Conservation (phyloP, 92 coral and sea anemone species). For the Anthopleura xanthogrammica region DNA sequence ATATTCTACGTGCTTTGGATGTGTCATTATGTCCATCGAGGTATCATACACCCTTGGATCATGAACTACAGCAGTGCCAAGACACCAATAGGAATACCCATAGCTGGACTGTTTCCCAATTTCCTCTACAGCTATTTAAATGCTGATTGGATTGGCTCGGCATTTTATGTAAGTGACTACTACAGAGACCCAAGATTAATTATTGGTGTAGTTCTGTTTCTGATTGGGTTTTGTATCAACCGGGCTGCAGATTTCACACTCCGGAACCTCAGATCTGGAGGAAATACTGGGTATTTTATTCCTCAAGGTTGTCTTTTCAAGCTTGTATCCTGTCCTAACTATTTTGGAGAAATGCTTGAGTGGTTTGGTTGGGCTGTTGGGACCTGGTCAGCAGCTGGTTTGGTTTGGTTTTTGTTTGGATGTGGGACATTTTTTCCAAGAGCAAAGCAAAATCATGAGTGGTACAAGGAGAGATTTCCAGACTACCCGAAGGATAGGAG, state of each 20-base stretch:
- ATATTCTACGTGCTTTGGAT: slow-evolving; percentile 47
- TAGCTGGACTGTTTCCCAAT: slow-evolving; percentile 50
- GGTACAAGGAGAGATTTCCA: slow-evolving; percentile 49
- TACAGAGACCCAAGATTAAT: slow-evolving; percentile 58
- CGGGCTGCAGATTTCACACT: slow-evolving; percentile 48
- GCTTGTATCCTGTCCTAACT: slow-evolving; percentile 54
- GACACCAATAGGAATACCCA: slow-evolving; percentile 53
- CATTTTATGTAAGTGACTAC: slow-evolving; percentile 34
- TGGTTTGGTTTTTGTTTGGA: slow-evolving; percentile 54
- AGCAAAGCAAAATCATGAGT: slow-evolving; percentile 46
- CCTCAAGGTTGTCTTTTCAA: slow-evolving; percentile 48
- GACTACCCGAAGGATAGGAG: slow-evolving; percentile 46
- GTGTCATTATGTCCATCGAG: slow-evolving; percentile 68
- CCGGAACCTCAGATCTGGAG: slow-evolving; percentile 33
- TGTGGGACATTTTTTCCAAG: slow-evolving; percentile 65
- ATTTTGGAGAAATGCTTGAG: slow-evolving; percentile 60
- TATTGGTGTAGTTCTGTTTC: slow-evolving; percentile 42
- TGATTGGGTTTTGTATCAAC: slow-evolving; percentile 54
- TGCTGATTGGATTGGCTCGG: slow-evolving; percentile 59
- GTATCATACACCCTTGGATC: slow-evolving; percentile 63
- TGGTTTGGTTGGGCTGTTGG: slow-evolving; percentile 67
- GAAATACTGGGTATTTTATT: slow-evolving; percentile 30
- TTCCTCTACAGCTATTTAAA: slow-evolving; percentile 53
- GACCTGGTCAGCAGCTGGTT: slow-evolving; percentile 60
- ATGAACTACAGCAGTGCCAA: slow-evolving; percentile 58